Base-by-base conservation (phyloP, 2,888 invertebrate genomes). In the Tupiocoris notatus region DNA sequence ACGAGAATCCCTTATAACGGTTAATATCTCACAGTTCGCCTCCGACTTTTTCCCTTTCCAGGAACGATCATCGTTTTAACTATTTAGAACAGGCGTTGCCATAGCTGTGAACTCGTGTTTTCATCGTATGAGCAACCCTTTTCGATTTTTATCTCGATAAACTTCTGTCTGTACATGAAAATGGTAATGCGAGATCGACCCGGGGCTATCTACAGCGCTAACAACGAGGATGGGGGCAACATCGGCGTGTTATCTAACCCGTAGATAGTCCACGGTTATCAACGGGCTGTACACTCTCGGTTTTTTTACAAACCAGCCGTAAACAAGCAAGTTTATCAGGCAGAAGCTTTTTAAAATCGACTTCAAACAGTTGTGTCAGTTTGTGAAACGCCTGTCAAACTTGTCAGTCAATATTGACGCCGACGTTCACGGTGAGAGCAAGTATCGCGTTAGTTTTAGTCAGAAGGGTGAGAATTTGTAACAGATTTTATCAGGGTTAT, bases 1-100 rank as follows among this genome's bases (percentile, higher is more conserved):
- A 67, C 67, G 21, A 67, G 22, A 22, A 65, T 65, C 65, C 65
- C 67, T 56, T 22, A 12, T 9, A 56, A 67, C 56, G 21, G 23
- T 57, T 57, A 9, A 57, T 67, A 67, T 67, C n/a, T 67, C 23
- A 57, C 12, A 12, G 39, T 39, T 39, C 18, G 65, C 20, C 12
- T 39, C 20, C 20, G 2, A 16, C n/a, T 39, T 65, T 65, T 39
- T 65, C 65, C 54, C 39, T 39, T 39, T 12, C 39, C 39, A 3
- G 39, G 39, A 12, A 39, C 39, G 3, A 39, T 39, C 39, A 7
- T 39, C 39, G n/a, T 39, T 39, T 39, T 12, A 12, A 39, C 39
- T 39, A 3, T 3, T 7, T 12, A 12, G 12, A 3, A 7, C 39
- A 39, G 39, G 39, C 39, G 39, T 39, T 39, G 39, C 39, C 39